These are phyloP conservation scores for Scomber scombrus DNA, from an alignment of 2,113 vertebrate genomes.

Conservation along the genomic window DNA sequence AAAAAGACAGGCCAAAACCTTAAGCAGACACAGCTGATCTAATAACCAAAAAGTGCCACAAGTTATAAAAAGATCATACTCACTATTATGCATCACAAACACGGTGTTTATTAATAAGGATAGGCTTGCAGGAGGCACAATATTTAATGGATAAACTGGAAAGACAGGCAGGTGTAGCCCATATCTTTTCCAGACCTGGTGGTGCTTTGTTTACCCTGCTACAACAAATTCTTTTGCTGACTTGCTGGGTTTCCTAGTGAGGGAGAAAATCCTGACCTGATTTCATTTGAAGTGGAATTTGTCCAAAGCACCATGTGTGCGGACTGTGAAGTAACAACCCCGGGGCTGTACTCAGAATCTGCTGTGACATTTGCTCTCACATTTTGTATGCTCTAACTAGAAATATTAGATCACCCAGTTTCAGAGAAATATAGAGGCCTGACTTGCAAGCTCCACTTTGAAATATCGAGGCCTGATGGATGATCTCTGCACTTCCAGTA, in stretches of 20 bases:
- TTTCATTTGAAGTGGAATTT: constrained; percentile 68
- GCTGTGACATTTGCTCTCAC: constrained; percentile 53
- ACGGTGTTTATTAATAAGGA: not conserved
- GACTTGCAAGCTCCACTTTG: not conserved
- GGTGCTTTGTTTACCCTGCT: constrained; percentile 42
- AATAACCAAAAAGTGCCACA: not conserved
- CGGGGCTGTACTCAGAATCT: constrained; percentile 70
- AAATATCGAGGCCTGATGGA: constrained; percentile 3
- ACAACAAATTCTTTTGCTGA: constrained; percentile 49
- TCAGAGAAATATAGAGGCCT: constrained; percentile 38
- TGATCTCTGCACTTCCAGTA: not conserved
- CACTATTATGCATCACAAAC: not conserved
- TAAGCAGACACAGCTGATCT: constrained; percentile 2
- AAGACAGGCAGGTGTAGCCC: not conserved
- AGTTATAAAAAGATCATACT: not conserved
- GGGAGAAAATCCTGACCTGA: constrained; percentile 73
- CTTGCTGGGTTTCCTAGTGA: constrained; percentile 45
- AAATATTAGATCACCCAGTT: constrained; percentile 51
- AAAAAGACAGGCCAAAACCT: not conserved
- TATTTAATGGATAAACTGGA: not conserved
- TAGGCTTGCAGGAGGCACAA: not conserved
- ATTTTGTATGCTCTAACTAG: constrained; percentile 25
- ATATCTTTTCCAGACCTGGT: not conserved
- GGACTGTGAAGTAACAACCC: constrained; percentile 69
- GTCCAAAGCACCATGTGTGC: constrained; percentile 63